Percentiles rank a stretch among this genome's conserved stretches.
Evolutionary conservation across 2,113 vertebrate species (phyloP).

Genomic region (Pithys albifrons): DNA sequence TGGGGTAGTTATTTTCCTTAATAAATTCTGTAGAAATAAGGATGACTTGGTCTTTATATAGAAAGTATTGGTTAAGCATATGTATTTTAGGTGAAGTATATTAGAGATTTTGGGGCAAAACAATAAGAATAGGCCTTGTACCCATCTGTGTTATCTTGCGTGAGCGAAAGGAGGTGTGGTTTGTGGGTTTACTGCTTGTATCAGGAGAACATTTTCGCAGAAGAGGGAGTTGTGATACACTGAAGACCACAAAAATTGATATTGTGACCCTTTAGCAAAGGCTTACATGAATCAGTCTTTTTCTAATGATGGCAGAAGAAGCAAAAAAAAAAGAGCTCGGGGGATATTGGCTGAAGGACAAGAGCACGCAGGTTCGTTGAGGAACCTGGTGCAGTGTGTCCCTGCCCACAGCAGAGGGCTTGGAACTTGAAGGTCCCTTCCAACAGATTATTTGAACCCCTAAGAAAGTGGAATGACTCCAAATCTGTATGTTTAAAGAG

Average conservation of each 20-base stretch:
- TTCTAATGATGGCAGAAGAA: background rate
- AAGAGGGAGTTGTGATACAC: background rate
- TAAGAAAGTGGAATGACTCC: background rate
- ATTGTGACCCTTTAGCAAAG: background rate
- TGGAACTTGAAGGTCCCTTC: background rate
- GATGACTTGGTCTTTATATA: background rate
- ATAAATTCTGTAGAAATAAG: background rate
- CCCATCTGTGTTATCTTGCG: background rate
- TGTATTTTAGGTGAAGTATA: background rate
- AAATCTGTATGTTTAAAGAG: background rate
- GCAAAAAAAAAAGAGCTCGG: background rate
- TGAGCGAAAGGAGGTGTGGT: background rate
- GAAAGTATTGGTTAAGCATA: background rate
- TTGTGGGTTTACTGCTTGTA: background rate
- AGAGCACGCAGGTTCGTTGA: background rate
- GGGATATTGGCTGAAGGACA: background rate
- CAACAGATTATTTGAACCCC: background rate
- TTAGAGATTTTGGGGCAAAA: accelerated
- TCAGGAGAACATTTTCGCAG: background rate
- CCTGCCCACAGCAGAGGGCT: background rate
- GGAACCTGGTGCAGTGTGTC: background rate
- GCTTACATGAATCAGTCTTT: background rate
- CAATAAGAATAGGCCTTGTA: background rate
- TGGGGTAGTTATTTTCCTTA: background rate
- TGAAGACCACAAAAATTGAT: background rate